phyloP scores from a whole-genome alignment of 2,113 vertebrate species.

The Indicator indicator region DNA sequence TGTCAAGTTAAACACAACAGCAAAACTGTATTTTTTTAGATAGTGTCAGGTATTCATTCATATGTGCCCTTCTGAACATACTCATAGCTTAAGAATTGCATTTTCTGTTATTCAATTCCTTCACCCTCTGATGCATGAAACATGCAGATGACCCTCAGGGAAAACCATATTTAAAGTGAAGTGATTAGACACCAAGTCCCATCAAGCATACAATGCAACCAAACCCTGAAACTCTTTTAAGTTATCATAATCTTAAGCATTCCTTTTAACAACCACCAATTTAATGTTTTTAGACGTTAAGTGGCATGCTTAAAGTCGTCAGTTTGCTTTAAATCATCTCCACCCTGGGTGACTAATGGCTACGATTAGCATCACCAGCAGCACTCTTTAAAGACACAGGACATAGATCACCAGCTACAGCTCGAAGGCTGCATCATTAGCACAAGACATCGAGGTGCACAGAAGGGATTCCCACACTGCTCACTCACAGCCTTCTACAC shows the following conservation, averaged over 20 bases:
- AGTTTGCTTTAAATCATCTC: slow-evolving; percentile 21
- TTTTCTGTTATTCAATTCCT: not conserved
- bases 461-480: not conserved
- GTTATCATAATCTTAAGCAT: not conserved
- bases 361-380: slow-evolving; percentile 8
- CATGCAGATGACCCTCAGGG: not conserved
- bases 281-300: not conserved
- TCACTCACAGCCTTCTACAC: not conserved
- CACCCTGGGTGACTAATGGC: not conserved
- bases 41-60: not conserved
- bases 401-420: not conserved
- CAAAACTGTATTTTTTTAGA: not conserved
- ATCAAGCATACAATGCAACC: not conserved
- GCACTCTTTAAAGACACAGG: not conserved
- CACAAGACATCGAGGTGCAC: rapidly evolving
- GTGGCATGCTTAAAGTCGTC: not conserved
- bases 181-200: not conserved
- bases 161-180: not conserved
- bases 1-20: not conserved
- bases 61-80: not conserved
- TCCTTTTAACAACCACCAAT: not conserved
- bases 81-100: not conserved
- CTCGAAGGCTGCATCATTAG: not conserved
- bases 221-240: not conserved
- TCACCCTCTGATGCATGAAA: not conserved